These are phyloP conservation scores for Sycophaga agraensis DNA, from an alignment of 1,140 invertebrate species.

Conservation along the genomic window DNA sequence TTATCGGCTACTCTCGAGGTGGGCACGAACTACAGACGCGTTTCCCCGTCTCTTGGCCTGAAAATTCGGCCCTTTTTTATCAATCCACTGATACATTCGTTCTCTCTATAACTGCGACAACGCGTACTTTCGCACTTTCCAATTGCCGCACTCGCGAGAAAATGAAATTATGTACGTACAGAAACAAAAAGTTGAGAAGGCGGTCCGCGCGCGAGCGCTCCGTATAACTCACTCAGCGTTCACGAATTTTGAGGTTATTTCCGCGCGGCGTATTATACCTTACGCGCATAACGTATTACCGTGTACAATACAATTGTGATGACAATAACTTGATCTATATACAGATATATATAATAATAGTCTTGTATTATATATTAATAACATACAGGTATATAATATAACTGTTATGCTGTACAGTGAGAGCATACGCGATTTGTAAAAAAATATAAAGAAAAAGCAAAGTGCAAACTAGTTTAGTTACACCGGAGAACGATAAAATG, in stretches of 20 bases:
- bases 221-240: no score
- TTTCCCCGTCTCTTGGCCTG: not conserved
- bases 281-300: no score
- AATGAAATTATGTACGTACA: conserved; percentile 20
- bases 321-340: no score
- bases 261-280: not conserved
- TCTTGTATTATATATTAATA: no score
- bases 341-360: no score
- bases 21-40: not conserved
- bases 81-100: not conserved
- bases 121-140: not conserved
- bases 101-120: not conserved
- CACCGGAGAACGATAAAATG: no score
- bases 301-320: no score
- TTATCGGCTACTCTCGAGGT: not conserved
- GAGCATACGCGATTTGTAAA: no score
- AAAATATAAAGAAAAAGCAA: no score
- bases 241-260: conserved; percentile 26
- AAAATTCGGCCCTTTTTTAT: not conserved
- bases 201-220: conserved; percentile 1
- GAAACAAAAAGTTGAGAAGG: conserved; percentile 9
- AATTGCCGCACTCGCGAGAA: conserved; percentile 20
- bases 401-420: no score
- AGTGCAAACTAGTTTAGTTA: no score
- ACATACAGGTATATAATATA: no score